Percentiles rank a stretch among this genome's conserved stretches.
phyloP scores from a whole-genome alignment of 2,797 vertebrate genomes.

The Anisognathus igniventris region DNA sequence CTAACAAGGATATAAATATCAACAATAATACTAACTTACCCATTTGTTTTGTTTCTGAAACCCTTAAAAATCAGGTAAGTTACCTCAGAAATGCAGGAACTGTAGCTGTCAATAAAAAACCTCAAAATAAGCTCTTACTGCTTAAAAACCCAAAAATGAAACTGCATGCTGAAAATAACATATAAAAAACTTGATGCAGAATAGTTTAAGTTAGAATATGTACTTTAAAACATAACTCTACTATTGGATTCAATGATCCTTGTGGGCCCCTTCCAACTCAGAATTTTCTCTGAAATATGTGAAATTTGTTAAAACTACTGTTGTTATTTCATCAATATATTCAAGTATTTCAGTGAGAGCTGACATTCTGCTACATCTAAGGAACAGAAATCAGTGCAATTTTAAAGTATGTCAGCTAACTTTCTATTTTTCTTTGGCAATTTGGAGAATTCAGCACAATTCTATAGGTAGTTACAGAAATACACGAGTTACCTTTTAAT shows the following conservation, averaged over 20 bases:
- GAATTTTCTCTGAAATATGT: background rate
- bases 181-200: background rate
- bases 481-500: conserved; percentile 51
- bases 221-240: background rate
- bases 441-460: conserved; percentile 24
- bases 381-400: background rate
- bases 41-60: background rate
- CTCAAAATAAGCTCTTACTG: background rate
- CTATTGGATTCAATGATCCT: background rate
- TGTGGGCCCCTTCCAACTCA: background rate
- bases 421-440: background rate
- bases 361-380: background rate
- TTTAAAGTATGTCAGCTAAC: background rate
- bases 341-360: background rate
- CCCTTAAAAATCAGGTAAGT: background rate
- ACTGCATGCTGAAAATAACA: background rate
- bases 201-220: background rate
- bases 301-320: background rate
- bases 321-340: background rate
- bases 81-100: background rate
- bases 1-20: background rate
- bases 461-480: conserved; percentile 45
- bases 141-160: background rate
- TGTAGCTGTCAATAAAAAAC: background rate
- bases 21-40: background rate